These are phyloP conservation scores for Ammodytes dubius DNA, from an alignment of 2,113 vertebrate genomes.

Conservation along the genomic window DNA sequence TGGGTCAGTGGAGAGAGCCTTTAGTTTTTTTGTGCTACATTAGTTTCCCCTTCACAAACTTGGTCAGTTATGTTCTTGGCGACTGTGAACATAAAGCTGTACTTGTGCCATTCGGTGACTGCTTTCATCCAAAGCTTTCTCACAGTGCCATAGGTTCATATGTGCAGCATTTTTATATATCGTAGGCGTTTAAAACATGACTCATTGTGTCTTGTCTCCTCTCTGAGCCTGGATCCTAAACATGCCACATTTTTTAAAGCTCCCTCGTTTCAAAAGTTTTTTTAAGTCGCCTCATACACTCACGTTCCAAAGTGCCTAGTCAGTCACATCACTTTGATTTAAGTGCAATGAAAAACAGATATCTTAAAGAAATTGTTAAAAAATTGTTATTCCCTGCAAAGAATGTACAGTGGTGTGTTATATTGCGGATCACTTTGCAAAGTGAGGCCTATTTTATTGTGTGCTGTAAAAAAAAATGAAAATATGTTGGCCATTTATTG, in stretches of 20 bases:
- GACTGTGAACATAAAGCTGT: conserved; percentile 41
- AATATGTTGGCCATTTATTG: conserved; percentile 7
- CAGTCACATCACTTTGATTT: conserved; percentile 60
- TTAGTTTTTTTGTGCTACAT: conserved; percentile 2
- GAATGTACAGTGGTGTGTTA: conserved; percentile 56
- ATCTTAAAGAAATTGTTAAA: conserved; percentile 6
- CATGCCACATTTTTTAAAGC: conserved; percentile 15
- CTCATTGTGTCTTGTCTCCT: conserved; percentile 2
- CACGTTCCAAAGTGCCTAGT: conserved; percentile 82
- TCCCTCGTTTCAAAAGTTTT: not conserved
- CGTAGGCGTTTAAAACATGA: not conserved
- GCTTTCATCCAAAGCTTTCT: conserved; percentile 25
- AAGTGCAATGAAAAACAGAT: conserved; percentile 10
- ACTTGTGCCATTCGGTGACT: conserved; percentile 35
- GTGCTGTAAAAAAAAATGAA: not conserved
- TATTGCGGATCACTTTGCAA: conserved; percentile 7
- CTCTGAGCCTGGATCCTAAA: conserved; percentile 8
- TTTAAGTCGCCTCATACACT: conserved; percentile 35
- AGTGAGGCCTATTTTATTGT: not conserved
- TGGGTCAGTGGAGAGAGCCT: not conserved
- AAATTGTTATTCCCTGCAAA: conserved; percentile 30
- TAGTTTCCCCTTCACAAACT: conserved; percentile 1
- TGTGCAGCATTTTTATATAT: conserved; percentile 25
- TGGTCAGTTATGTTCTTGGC: not conserved
- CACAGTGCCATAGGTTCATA: conserved; percentile 44